These are phyloP conservation scores for Cisticola juncidis DNA, from an alignment of 2,113 vertebrate genomes.

Conservation along the genomic window DNA sequence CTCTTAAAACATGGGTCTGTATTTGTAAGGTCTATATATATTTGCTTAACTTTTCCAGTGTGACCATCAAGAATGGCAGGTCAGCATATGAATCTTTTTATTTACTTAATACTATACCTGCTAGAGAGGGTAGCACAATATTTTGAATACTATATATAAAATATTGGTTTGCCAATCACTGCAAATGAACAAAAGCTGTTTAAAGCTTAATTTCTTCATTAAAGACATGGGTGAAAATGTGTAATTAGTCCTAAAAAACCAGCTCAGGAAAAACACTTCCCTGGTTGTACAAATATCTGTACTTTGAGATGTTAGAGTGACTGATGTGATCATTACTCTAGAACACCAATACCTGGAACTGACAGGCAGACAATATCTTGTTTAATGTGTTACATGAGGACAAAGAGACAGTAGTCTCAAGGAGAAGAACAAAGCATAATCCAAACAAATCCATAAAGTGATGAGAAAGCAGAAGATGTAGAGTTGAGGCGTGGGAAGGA, in stretches of 20 bases:
- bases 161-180: not conserved
- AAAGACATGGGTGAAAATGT: not conserved
- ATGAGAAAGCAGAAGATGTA: not conserved
- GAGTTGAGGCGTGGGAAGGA: not conserved
- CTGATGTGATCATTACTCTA: not conserved
- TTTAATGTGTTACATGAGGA: not conserved
- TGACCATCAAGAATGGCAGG: not conserved
- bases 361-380: not conserved
- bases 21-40: not conserved
- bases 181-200: not conserved
- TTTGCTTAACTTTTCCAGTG: not conserved
- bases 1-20: not conserved
- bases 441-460: not conserved
- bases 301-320: not conserved
- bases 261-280: not conserved
- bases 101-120: not conserved
- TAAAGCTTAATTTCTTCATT: not conserved
- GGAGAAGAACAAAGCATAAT: not conserved
- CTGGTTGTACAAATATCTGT: not conserved
- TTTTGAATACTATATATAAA: not conserved
- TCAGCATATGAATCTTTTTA: not conserved
- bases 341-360: not conserved
- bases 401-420: not conserved
- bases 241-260: not conserved
- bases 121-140: not conserved